Percentiles rank a stretch among this genome's conserved stretches.
phyloP scores from a whole-genome alignment of 2,113 vertebrate species.

The Macrotis lagotis region DNA sequence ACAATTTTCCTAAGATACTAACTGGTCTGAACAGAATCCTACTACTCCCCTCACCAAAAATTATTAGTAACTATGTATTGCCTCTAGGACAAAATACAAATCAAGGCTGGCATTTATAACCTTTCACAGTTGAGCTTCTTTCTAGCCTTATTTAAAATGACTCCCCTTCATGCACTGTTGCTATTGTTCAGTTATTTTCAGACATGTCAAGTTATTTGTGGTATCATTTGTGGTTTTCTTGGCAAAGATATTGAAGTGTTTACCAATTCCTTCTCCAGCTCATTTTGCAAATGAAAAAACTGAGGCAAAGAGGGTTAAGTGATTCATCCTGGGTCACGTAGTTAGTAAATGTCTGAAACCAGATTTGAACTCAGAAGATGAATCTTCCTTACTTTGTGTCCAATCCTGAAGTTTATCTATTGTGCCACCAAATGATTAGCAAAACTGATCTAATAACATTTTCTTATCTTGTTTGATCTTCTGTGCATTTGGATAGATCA shows the following conservation, averaged over 20 bases:
- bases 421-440: background rate
- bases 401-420: background rate
- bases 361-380: background rate
- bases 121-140: background rate
- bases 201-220: background rate
- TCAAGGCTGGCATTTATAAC: background rate
- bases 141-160: background rate
- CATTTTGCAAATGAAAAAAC: background rate
- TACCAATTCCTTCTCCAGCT: background rate
- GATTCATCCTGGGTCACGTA: background rate
- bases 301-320: background rate
- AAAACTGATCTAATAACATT: background rate
- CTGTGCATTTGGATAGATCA: background rate
- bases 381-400: background rate
- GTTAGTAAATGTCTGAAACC: background rate
- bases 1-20: background rate
- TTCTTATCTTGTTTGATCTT: background rate
- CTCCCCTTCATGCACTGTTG: background rate
- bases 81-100: background rate
- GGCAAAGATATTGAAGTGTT: background rate
- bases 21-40: no score
- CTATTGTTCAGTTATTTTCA: background rate
- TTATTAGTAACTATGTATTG: background rate
- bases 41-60: background rate
- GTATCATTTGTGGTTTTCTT: background rate